Percentiles rank a stretch among this genome's conserved stretches.
Evolutionary conservation across 1,140 invertebrate species (phyloP).

Genomic region (Chironomus striatipennis): DNA sequence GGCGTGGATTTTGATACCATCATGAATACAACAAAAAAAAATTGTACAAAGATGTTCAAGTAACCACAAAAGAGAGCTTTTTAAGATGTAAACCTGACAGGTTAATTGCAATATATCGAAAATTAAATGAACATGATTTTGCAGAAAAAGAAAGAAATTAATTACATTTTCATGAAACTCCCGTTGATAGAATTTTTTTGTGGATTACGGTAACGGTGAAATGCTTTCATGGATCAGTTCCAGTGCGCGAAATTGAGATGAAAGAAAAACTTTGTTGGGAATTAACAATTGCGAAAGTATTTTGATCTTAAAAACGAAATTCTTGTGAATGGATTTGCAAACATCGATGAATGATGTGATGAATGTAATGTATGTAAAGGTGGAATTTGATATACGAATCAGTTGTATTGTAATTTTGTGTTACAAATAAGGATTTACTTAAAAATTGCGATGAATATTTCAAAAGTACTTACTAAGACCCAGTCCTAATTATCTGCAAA

Average conservation of each 20-base stretch:
- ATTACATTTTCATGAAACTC: slow-evolving; percentile 9
- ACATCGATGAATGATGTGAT: not conserved
- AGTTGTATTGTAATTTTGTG: not conserved
- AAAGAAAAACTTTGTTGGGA: not conserved
- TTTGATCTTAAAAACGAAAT: not conserved
- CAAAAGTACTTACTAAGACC: too few species aligned
- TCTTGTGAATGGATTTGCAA: not conserved
- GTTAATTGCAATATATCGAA: slow-evolving; percentile 9
- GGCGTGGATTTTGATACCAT: not conserved
- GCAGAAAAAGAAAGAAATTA: slow-evolving; percentile 1
- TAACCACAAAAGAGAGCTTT: not conserved
- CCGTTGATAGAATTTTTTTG: not conserved
- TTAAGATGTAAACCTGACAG: not conserved
- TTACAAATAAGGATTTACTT: too few species aligned
- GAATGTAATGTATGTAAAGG: not conserved
- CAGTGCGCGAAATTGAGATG: not conserved
- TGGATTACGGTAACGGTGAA: slow-evolving; percentile 6
- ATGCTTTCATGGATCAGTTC: not conserved
- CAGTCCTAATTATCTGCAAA: too few species aligned
- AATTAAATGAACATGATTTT: slow-evolving; percentile 3
- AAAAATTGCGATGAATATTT: too few species aligned
- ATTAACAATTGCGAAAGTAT: not conserved
- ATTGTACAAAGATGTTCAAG: not conserved
- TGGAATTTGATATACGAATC: not conserved
- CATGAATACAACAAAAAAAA: too few species aligned